Evolutionary conservation across 2,797 vertebrate species (phyloP), one percentile per base, ranked within the genome.

Genomic region (Ambastaia sidthimunki): DNA sequence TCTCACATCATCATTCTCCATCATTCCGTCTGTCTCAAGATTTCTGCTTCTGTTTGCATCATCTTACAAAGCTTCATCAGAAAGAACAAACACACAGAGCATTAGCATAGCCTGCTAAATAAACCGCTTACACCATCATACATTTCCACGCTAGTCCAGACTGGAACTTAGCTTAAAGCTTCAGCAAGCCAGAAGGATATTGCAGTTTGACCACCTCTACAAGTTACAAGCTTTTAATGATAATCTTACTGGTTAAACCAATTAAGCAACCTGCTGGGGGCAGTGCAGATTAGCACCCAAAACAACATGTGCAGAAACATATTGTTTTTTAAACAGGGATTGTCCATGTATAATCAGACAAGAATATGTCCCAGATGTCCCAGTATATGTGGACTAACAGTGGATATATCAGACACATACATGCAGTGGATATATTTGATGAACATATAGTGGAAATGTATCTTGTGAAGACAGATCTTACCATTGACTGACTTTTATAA

Each of bases 401-500:
- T 34, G 31, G 31, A 34, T 34, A 37, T 37, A 37, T 7, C 9
- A 34, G 31, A 34, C 31, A 34, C 31, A 34, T 6, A 34, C 31
- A 34, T 34, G n/a, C n/a, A n/a, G n/a, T n/a, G n/a, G n/a, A n/a
- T n/a, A n/a, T n/a, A n/a, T n/a, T n/a, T n/a, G n/a, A n/a, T n/a
- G n/a, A n/a, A n/a, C n/a, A n/a, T n/a, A n/a, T n/a, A n/a, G n/a
- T n/a, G n/a, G n/a, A n/a, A n/a, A n/a, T n/a, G n/a, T n/a, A n/a
- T n/a, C n/a, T n/a, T n/a, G n/a, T n/a, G 34, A 37, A 37, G 34
- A 37, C 34, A 37, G 34, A 77, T 71, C 60, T 63, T 34, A 65
- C 68, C 44, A 37, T 57, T 62, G 66, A 52, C 72, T 83, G 59
- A 78, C 78, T 75, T 23, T 23, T 59, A 74, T 31, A 68, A 68